These are phyloP conservation scores for Prochilodus magdalenae DNA, from an alignment of 2,113 vertebrate genomes.

Conservation along the genomic window DNA sequence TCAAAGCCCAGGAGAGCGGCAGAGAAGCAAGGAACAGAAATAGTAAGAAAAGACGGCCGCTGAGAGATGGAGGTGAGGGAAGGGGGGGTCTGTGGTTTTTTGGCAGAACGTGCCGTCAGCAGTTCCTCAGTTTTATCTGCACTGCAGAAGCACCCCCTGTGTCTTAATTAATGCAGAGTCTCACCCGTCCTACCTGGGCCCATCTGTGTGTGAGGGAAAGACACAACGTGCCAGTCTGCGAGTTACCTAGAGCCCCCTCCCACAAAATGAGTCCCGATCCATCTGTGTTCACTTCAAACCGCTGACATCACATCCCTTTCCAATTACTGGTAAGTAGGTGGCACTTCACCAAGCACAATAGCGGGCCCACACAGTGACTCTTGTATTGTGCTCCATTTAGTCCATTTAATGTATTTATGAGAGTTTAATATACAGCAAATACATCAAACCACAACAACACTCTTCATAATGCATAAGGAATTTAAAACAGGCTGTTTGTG, in stretches of 20 bases:
- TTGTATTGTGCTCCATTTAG: background rate
- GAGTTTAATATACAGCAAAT: too few species aligned
- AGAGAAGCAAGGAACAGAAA: background rate
- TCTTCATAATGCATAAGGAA: too few species aligned
- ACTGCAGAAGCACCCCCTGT: conserved; percentile 67
- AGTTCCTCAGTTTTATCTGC: conserved; percentile 56
- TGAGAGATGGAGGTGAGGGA: conserved; percentile 37
- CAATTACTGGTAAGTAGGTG: background rate
- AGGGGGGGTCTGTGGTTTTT: conserved; percentile 23
- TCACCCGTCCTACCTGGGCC: conserved; percentile 58
- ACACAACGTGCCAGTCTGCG: background rate
- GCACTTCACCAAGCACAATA: background rate
- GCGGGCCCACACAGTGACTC: background rate
- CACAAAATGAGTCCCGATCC: background rate
- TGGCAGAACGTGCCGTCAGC: conserved; percentile 65
- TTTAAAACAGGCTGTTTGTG: too few species aligned
- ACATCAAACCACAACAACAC: too few species aligned
- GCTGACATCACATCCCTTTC: background rate
- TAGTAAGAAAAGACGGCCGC: background rate
- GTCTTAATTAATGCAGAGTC: conserved; percentile 70
- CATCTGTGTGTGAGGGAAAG: conserved; percentile 50
- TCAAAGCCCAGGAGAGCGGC: conserved; percentile 24
- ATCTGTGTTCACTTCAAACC: conserved; percentile 9
- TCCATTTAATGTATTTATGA: background rate
- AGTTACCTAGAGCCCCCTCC: background rate